phyloP scores from a whole-genome alignment of 2,797 vertebrate genomes.

The Characodon lateralis region DNA sequence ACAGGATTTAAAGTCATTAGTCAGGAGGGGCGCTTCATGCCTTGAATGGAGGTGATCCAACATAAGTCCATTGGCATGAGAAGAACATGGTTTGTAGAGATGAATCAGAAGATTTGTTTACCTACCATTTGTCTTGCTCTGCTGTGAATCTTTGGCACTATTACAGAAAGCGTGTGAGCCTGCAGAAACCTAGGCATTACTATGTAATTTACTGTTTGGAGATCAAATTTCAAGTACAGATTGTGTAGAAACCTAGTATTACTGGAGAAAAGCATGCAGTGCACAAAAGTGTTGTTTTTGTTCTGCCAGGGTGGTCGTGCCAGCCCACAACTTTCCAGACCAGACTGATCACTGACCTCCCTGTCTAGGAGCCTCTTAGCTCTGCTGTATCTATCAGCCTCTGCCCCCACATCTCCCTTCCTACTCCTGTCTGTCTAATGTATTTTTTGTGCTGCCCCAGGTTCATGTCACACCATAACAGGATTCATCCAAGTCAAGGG shows the following conservation, averaged over 20 bases:
- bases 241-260: background rate
- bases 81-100: background rate
- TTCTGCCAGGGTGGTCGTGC: background rate
- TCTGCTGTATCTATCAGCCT: constrained; percentile 10
- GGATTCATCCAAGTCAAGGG: constrained; percentile 67
- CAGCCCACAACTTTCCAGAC: constrained; percentile 4
- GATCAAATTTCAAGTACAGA: background rate
- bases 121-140: background rate
- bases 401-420: background rate
- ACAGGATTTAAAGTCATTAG: too few relatives aligned
- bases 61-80: background rate
- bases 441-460: constrained; percentile 40
- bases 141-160: background rate
- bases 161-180: background rate
- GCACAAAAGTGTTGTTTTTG: background rate
- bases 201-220: background rate
- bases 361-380: constrained; percentile 8
- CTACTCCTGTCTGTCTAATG: constrained; percentile 31
- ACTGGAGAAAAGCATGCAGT: background rate
- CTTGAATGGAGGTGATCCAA: too few relatives aligned
- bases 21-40: background rate
- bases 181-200: background rate
- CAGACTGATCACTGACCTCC: constrained; percentile 2
- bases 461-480: constrained; percentile 67
- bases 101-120: background rate